Base-by-base conservation (phyloP, 2,888 invertebrate genomes). In the Chymomyza procnemis region DNA sequence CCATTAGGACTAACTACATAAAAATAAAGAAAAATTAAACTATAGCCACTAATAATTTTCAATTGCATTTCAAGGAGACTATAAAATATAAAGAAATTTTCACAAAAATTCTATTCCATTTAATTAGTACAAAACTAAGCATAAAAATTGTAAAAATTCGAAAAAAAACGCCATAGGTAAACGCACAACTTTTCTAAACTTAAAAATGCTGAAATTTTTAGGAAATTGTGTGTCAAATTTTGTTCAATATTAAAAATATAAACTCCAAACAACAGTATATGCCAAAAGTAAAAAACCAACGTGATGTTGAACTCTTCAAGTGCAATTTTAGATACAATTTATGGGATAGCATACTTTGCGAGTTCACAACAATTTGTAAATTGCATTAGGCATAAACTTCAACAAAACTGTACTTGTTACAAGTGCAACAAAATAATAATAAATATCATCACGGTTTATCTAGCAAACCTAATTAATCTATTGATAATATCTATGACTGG, bases 1-100 rank as follows among this genome's bases (percentile, higher is more conserved):
- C 86, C 86, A 86, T 86, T 86, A 86, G 86, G 80, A 75, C 88
- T 78, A 85, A 61, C 61, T 70, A 78, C 16, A 18, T 47, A 16
- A 64, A 69, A 78, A 82, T 78, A 85, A 75, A 62, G 61, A 60
- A 50, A 56, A 71, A 55, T 14, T 22, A 58, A 62, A 61, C 21
- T 14, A 60, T 18, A 73, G 60, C 55, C 58, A 65, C 54, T 74
- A 34, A 66, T 69, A 3, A 46, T 41, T 12, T 41, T 41, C 3
- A 41, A 41, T 41, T 41, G 34, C 34, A 41, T 41, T 41, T 66
- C 48, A 46, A 61, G 54, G 59, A 48, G 14, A 48, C 48, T 9
- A 65, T 59, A 47, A 54, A 57, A 63, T 69, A 41, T 41, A 41
- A 34, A 41, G 34, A 71, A 67, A 61, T 60, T 41, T 71, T 67